These are phyloP conservation scores for Neogobius melanostomus DNA, from an alignment of 2,113 vertebrate genomes.

Conservation along the genomic window DNA sequence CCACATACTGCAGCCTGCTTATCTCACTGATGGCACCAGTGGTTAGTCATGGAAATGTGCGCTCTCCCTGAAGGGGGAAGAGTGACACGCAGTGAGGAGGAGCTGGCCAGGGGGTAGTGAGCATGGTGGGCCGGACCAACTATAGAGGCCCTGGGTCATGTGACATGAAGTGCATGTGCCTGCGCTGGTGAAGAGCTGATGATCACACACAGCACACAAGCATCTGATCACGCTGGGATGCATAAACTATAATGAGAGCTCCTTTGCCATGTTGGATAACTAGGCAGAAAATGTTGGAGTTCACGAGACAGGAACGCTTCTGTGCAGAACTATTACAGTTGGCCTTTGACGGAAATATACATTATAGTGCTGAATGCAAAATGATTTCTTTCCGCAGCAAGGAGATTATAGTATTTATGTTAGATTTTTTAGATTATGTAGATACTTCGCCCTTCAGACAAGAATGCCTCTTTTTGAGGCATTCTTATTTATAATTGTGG, in stretches of 20 bases:
- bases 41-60: conserved; percentile 32
- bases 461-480: no score
- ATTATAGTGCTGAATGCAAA: no score
- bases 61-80: conserved; percentile 12
- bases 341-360: not conserved
- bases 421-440: no score
- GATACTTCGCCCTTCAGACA: no score
- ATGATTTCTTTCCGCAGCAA: no score
- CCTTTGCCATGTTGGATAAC: not conserved
- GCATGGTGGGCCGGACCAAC: not conserved
- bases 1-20: conserved; percentile 48
- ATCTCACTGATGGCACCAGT: conserved; percentile 29
- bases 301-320: not conserved
- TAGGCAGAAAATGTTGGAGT: not conserved
- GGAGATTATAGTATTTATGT: no score
- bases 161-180: conserved; percentile 19
- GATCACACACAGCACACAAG: conserved; percentile 9
- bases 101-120: not conserved
- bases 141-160: not conserved
- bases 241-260: not conserved
- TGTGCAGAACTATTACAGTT: not conserved
- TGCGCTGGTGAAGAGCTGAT: not conserved
- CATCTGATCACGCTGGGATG: conserved; percentile 16
- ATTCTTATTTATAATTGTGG: no score
- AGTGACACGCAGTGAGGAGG: conserved; percentile 6